These are phyloP conservation scores for Limnephilus marmoratus DNA, from an alignment of 2,888 invertebrate species.

Conservation along the genomic window DNA sequence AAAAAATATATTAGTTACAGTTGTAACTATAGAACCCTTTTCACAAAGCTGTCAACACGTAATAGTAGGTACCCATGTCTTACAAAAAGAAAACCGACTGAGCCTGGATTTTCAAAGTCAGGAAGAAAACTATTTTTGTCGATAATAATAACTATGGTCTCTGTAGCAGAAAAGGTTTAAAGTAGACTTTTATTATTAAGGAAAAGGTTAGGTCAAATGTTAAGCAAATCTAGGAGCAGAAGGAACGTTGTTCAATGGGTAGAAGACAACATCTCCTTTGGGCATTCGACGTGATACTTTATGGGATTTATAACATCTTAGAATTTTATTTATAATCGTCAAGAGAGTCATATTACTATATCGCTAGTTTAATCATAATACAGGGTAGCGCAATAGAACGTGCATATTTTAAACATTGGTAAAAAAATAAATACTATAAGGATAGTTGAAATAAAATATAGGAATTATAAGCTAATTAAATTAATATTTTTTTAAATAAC, in stretches of 20 bases:
- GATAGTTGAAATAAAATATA: no score
- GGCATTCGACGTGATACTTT: background rate
- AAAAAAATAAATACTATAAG: no score
- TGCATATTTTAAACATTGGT: no score
- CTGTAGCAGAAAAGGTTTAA: background rate
- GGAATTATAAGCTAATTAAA: no score
- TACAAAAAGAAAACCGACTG: background rate
- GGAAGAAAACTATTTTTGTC: background rate
- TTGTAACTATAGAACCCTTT: background rate
- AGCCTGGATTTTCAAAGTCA: background rate
- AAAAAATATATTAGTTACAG: background rate
- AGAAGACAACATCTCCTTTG: background rate
- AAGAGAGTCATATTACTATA: background rate
- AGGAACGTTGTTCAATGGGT: background rate
- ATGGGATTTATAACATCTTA: background rate
- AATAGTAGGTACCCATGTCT: background rate
- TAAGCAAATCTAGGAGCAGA: background rate
- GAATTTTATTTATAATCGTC: background rate
- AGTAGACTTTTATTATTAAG: background rate
- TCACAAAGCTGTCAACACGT: background rate
- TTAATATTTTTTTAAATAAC: no score
- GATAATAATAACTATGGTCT: background rate
- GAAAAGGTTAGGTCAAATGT: background rate
- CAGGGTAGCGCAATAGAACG: no score
- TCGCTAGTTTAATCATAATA: background rate